Conservation (phyloP, 64 coral and sea anemone species). For the Platygyra sinensis region DNA sequence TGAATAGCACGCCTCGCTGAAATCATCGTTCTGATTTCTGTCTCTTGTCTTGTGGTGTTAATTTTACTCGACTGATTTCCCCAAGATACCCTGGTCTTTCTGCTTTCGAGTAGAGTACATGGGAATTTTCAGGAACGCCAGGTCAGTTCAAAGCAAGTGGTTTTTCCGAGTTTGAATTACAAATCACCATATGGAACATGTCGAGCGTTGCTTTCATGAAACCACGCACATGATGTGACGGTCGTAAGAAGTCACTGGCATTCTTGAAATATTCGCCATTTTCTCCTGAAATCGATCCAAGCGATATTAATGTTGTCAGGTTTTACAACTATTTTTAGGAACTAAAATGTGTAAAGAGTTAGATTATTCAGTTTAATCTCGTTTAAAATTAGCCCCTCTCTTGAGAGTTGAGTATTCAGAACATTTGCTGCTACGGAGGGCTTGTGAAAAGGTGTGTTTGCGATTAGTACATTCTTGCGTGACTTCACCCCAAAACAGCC, state of each 20-base stretch:
- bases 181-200: neutral
- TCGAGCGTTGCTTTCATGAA: neutral
- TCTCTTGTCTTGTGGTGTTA: neutral
- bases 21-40: neutral
- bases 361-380: neutral
- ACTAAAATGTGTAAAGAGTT: neutral
- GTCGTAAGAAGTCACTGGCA: neutral
- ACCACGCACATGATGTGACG: neutral
- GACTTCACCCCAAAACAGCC: neutral
- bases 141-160: neutral
- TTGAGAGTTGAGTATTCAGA: neutral
- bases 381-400: neutral
- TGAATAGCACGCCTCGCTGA: neutral
- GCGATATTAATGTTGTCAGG: neutral
- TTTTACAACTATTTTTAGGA: neutral
- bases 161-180: neutral
- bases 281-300: neutral
- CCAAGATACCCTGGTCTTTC: neutral
- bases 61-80: neutral
- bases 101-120: neutral
- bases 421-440: neutral
- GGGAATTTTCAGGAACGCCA: neutral
- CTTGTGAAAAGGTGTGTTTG: neutral
- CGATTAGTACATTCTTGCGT: neutral
- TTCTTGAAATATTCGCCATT: constrained; percentile 26